These are phyloP conservation scores for Strigamia maritima DNA, from an alignment of 2,888 invertebrate genomes.

Conservation along the genomic window DNA sequence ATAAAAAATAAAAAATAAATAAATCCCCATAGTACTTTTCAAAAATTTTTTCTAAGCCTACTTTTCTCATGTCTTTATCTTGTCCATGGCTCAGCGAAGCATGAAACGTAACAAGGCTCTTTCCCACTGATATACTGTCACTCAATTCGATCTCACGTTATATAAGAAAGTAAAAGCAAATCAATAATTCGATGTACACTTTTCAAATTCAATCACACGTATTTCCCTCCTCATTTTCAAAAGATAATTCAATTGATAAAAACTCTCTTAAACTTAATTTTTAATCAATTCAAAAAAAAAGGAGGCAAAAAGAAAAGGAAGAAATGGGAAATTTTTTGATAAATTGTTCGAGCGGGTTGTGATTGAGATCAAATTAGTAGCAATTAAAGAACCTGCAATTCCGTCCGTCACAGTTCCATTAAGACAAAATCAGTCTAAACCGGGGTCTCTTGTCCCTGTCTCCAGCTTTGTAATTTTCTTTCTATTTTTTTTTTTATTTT, in stretches of 20 bases:
- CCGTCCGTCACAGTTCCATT: not conserved
- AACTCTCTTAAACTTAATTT: not conserved
- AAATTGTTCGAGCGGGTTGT: not conserved
- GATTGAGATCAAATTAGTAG: not conserved
- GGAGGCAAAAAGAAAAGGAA: not conserved
- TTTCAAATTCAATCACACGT: not conserved
- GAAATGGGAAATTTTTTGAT: not conserved
- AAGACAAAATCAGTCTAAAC: not conserved
- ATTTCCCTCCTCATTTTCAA: not conserved
- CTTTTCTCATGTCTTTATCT: slow-evolving; percentile 4
- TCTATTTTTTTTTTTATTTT: not conserved
- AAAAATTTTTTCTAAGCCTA: not conserved
- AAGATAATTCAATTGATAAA: not conserved
- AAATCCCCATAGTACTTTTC: not conserved
- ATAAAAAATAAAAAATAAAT: not conserved
- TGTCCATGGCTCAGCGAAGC: not conserved
- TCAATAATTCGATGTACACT: slow-evolving; percentile 4
- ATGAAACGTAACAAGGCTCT: slow-evolving; percentile 4
- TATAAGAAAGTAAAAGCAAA: not conserved
- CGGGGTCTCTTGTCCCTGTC: not conserved
- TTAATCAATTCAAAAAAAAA: not conserved
- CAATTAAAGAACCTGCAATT: not conserved
- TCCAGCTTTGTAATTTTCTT: not conserved
- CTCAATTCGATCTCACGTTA: not conserved
- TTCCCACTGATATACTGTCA: not conserved